These are phyloP conservation scores for Trochalopteron elliotii DNA, from an alignment of 2,113 vertebrate species.

Conservation along the genomic window DNA sequence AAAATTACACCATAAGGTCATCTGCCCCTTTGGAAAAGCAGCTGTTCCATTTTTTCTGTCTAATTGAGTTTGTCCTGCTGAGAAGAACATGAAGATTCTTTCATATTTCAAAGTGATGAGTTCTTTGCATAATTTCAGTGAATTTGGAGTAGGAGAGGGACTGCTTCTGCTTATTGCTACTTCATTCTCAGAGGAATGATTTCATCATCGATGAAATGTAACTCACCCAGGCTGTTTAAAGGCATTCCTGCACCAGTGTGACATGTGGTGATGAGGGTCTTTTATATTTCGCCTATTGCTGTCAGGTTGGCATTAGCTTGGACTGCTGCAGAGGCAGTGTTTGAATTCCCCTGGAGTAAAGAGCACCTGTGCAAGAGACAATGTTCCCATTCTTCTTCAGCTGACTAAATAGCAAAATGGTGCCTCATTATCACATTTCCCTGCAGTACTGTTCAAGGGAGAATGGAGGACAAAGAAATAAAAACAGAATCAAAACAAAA, in stretches of 20 bases:
- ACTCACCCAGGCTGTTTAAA: background rate
- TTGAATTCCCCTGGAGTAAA: background rate
- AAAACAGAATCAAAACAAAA: background rate
- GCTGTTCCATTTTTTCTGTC: slow-evolving; percentile 57
- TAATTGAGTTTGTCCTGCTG: slow-evolving; percentile 56
- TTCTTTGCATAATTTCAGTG: slow-evolving; percentile 31
- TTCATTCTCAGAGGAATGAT: slow-evolving; percentile 30
- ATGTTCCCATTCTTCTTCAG: background rate
- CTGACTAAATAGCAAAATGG: background rate
- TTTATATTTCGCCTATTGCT: background rate
- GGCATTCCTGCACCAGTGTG: background rate
- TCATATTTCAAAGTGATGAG: slow-evolving; percentile 38
- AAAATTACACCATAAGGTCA: slow-evolving; percentile 56
- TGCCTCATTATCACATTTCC: background rate
- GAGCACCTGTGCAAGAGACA: background rate
- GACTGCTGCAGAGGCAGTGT: background rate
- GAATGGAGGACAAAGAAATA: background rate
- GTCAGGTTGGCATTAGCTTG: background rate
- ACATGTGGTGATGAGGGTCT: background rate
- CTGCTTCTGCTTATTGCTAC: background rate
- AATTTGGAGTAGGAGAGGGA: background rate
- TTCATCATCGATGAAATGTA: background rate
- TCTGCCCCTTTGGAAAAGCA: slow-evolving; percentile 52
- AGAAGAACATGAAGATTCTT: slow-evolving; percentile 39
- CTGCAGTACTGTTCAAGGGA: background rate